Evolutionary conservation across 2,113 vertebrate genomes (phyloP), one percentile per base, ranked within the genome.

Genomic region (Myiagra hebetior): DNA sequence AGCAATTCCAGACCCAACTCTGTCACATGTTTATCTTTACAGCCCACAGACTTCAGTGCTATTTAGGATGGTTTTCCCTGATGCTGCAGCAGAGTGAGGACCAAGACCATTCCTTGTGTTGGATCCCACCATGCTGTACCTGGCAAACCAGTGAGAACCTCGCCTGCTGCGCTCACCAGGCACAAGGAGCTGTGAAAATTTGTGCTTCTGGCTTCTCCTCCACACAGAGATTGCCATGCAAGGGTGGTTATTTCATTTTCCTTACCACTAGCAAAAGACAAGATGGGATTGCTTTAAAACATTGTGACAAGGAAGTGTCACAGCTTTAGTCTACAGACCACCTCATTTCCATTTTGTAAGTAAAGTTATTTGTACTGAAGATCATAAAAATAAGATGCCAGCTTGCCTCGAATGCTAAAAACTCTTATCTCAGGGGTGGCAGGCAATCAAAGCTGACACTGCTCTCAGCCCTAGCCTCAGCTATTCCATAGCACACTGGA

Each of bases 251-350:
- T 50, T 60, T 76, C 13, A 23, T n/a, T 64, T 65, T 17, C 44
- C n/a, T 41, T 9, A 7, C 14, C 67, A 24, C 30, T 41, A 23
- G 13, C 35, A 42, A 67, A 70, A 80, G 16, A 35, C 14, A 52
- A 64, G 53, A 30, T 6, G 12, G 6, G 18, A 10, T 56, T 39
- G 12, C 30, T 73, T 23, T 59, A 57, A 83, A 65, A 27, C 0
- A 2, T 17, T 18, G 0, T 0, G 33, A 27, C 8, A 27, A 39
- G 7, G 15, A 70, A 67, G 4, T 0, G 0, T 44, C 62, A 52
- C 23, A 60, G 30, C 46, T 75, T 67, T 3, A 22, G 9, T 6
- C 30, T 63, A 52, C 60, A 65, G 7, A 21, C 20, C 20, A 4
- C 26, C 35, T 73, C 12, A 13, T 21, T 81, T 13, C 37, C 4